Base-by-base conservation (phyloP, 1,140 invertebrate genomes). In the Scylla paramamosain region DNA sequence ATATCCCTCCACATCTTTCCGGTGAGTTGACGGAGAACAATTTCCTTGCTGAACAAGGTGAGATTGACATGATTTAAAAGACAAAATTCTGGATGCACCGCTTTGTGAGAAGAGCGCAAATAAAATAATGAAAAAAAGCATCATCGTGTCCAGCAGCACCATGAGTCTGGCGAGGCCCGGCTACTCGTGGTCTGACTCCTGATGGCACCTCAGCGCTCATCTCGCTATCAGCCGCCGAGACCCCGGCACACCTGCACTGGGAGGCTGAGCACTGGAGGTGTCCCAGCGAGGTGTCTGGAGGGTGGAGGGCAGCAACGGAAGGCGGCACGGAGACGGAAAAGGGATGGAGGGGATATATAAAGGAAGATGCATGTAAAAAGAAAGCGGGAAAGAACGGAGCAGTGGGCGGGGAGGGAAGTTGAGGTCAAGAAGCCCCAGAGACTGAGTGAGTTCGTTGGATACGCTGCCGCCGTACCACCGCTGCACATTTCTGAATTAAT, bases 401-500 rank as follows among this genome's bases (percentile, higher is more conserved):
- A 39, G 39, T 39, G 67, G n/a, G 25, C 4, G n/a, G n/a, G n/a
- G n/a, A n/a, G n/a, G 67, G 67, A 20, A 77, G 6, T 20, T n/a
- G 67, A 77, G 20, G 20, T 77, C 10, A 77, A 25, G 20, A 12
- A 77, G 12, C 20, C 0, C 20, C 20, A 20, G 0, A 77, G 20
- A 59, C 52, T 20, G 67, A 46, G 28, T 31, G 8, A 46, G 86
- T 31, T 32, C 12, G 45, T 20, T 20, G 31, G 31, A 20, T 88
- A 45, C 28, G 45, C 31, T 25, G 31, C 86, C 86, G 4, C 86
- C 16, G 31, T 88, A 39, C 89, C 89, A 8, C 59, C 52, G 93
- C 87, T 94, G 87, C 88, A 91, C 93, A 91, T 91, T 90, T 45
- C 88, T 94, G 93, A 94, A 94, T 94, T 91, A 88, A 94, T 94